Base-by-base conservation (phyloP, 1,140 invertebrate genomes). In the Oedothorax gibbosus region DNA sequence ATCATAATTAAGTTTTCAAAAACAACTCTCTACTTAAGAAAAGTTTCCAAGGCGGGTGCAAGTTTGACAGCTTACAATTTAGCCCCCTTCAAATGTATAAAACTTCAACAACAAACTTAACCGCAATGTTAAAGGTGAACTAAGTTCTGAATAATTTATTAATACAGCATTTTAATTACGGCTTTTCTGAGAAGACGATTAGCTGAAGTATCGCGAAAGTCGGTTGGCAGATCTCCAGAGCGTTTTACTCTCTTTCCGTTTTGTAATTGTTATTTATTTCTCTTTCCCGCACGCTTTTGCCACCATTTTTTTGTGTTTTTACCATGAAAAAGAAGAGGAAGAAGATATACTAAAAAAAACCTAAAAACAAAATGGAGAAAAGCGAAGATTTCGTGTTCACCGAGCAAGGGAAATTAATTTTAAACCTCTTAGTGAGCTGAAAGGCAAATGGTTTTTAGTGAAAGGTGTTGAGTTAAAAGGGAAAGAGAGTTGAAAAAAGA, bases 331-430 rank as follows among this genome's bases (percentile, higher is more conserved):
- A 60, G 57, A n/a, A 60, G 50, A 71, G 15, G 49, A 71, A n/a
- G n/a, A 60, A 20, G 49, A 53, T 53, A 72, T n/a, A 60, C 56
- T 15, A 75, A 35, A 35, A 35, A 35, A 35, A 35, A 5, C 35
- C 35, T 35, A 35, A 60, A 75, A 21, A 75, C 14, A 15, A 21
- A 75, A 57, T 15, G 21, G 14, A 35, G 15, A 54, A 20, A 21
- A 72, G 50, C 11, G 51, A n/a, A 56, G 49, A 18, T 75, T 75
- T 75, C 56, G 54, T 60, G 72, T 75, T 53, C 35, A 35, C 35
- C 35, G 60, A 57, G 56, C 72, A 75, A 57, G 56, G 54, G 72
- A 75, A 75, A 75, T 75, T 75, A 75, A 75, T 75, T 75, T 75
- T 75, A 75, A 75, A 75, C 50, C 50, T 18, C 54, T 75, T 51